Percentiles rank a stretch among this genome's conserved stretches.
phyloP scores from a whole-genome alignment of 2,888 invertebrate species.

The Nemotelus nigrinus region DNA sequence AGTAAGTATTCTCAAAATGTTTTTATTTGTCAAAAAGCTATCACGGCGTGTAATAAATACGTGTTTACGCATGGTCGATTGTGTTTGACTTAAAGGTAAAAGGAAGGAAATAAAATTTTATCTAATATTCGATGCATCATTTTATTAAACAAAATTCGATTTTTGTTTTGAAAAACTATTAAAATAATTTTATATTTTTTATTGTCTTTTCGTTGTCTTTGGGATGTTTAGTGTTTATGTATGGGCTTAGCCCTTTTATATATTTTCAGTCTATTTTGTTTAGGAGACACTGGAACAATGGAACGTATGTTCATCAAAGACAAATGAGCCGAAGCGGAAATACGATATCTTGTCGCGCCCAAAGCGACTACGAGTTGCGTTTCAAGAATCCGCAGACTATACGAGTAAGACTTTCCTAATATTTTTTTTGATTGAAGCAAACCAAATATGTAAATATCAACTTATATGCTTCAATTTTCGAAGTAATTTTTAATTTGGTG shows the following conservation, averaged over 20 bases:
- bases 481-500: too few relatives aligned
- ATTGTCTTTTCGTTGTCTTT: background rate
- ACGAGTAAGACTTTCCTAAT: conserved; percentile 62
- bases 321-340: conserved; percentile 66
- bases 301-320: conserved; percentile 46
- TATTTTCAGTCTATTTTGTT: conserved; percentile 63
- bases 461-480: too few relatives aligned
- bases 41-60: too few relatives aligned
- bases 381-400: conserved; percentile 64
- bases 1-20: too few relatives aligned
- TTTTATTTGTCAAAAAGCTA: too few relatives aligned
- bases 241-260: conserved; percentile 47
- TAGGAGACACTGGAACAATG: conserved; percentile 71
- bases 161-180: conserved; percentile 35
- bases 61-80: too few relatives aligned
- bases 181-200: background rate
- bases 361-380: conserved; percentile 64
- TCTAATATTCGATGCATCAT: too few relatives aligned
- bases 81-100: too few relatives aligned
- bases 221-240: conserved; percentile 35
- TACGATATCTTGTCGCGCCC: conserved; percentile 71
- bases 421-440: too few relatives aligned
- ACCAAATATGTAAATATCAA: too few relatives aligned
- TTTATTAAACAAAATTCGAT: background rate
- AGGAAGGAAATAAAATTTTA: too few relatives aligned